Conservation (phyloP, 2,797 vertebrate genomes). For the Chaetodon trifasciatus region DNA sequence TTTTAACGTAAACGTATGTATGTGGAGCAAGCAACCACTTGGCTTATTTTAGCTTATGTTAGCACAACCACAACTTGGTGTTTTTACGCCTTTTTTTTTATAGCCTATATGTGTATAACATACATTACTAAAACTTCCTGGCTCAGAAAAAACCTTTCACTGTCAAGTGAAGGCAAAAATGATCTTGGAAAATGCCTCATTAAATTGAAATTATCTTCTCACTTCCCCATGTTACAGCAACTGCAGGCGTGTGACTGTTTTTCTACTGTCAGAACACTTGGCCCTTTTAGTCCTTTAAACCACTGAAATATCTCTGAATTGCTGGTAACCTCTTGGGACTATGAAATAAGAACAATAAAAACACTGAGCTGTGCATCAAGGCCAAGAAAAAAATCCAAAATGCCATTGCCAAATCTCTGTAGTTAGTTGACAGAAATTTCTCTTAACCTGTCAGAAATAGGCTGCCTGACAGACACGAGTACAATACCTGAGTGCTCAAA, state of each 20-base stretch:
- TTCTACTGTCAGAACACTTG: conserved; percentile 8
- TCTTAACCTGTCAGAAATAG: conserved; percentile 55
- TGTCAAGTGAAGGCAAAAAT: conserved; percentile 1
- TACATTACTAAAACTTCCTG: background rate
- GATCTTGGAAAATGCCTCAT: background rate
- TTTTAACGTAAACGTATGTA: background rate
- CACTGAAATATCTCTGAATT: conserved; percentile 33
- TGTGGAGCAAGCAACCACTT: background rate
- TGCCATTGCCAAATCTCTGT: conserved; percentile 18
- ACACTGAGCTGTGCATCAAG: conserved; percentile 41
- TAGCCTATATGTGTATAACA: too few relatives aligned
- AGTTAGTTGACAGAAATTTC: conserved; percentile 49
- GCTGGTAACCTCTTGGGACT: conserved; percentile 7
- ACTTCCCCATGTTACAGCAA: background rate
- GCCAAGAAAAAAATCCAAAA: conserved; percentile 14
- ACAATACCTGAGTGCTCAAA: conserved; percentile 7
- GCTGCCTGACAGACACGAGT: conserved; percentile 24
- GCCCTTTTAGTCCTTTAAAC: conserved; percentile 19
- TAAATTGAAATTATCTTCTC: background rate
- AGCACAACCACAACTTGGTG: background rate
- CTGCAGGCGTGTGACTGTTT: background rate
- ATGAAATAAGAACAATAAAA: conserved; percentile 38
- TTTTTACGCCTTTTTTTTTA: background rate
- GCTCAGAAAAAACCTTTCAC: background rate
- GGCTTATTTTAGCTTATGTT: background rate